Conservation (phyloP, 1,140 invertebrate species). For the Sminthurides bifidus region DNA sequence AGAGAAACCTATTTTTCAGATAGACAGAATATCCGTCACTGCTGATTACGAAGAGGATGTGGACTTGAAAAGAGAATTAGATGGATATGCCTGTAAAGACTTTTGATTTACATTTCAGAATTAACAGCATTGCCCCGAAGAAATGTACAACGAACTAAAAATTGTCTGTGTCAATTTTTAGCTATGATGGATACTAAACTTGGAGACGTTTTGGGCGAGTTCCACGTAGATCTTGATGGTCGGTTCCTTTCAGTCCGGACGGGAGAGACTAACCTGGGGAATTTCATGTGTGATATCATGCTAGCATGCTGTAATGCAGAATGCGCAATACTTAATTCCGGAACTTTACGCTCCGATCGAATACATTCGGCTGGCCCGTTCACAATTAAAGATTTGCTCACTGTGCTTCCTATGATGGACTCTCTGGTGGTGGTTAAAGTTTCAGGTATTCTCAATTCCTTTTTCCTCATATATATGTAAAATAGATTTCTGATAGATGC, state of each 20-base stretch:
- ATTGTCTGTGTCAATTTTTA: conserved; percentile 36
- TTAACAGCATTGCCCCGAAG: too few relatives aligned
- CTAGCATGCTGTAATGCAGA: conserved; percentile 58
- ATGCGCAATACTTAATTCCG: conserved; percentile 72
- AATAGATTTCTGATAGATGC: neutral
- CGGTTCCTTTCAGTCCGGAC: conserved; percentile 65
- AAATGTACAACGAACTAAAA: too few relatives aligned
- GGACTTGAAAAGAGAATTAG: conserved; percentile 54
- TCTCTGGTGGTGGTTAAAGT: conserved; percentile 59
- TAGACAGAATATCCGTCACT: conserved; percentile 61
- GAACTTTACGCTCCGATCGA: conserved; percentile 67
- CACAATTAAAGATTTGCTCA: conserved; percentile 66
- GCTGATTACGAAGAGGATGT: conserved; percentile 57
- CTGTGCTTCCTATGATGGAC: conserved; percentile 71
- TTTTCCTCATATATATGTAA: neutral
- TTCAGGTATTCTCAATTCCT: conserved; percentile 36
- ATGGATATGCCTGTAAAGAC: conserved; percentile 46
- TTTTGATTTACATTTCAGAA: neutral
- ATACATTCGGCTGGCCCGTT: conserved; percentile 60
- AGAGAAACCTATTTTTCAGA: conserved; percentile 45
- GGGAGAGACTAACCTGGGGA: conserved; percentile 75
- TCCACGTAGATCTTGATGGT: conserved; percentile 70
- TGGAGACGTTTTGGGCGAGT: conserved; percentile 65
- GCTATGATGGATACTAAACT: conserved; percentile 67
- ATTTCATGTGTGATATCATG: conserved; percentile 80